These are phyloP conservation scores for Noctilio leporinus DNA, from an alignment of 2,113 vertebrate genomes.

Conservation along the genomic window DNA sequence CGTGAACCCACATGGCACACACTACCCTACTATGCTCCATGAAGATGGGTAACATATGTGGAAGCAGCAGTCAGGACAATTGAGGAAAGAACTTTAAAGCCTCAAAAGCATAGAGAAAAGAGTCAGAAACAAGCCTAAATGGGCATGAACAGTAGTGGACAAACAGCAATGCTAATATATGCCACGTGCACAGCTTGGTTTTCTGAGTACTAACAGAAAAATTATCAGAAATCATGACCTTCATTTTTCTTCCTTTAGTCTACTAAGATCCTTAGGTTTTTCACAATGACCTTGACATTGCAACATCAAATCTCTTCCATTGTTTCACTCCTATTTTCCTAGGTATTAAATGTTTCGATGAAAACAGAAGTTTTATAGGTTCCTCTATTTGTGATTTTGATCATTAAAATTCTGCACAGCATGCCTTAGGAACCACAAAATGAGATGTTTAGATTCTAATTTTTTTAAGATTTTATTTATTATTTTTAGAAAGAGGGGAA, in stretches of 20 bases:
- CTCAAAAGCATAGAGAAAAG: not conserved
- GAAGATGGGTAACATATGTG: not conserved
- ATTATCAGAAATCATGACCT: not conserved
- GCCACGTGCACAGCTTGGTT: not conserved
- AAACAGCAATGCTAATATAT: not conserved
- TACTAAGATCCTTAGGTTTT: not conserved
- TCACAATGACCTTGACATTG: not conserved
- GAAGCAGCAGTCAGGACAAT: not conserved
- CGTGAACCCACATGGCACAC: not conserved
- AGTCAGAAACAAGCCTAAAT: not conserved
- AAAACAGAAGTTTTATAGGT: conserved; percentile 44
- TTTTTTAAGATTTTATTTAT: too few species aligned
- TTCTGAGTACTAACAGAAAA: not conserved
- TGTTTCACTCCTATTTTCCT: not conserved
- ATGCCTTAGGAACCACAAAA: conserved; percentile 19
- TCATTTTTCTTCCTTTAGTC: not conserved
- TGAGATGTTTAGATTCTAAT: conserved; percentile 27
- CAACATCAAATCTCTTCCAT: not conserved
- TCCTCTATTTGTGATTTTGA: conserved; percentile 24
- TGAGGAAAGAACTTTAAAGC: not conserved
- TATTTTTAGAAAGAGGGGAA: too few species aligned
- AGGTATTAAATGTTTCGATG: not conserved
- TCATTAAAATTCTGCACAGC: conserved; percentile 53
- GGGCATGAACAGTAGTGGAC: not conserved
- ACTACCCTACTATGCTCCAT: not conserved